Percentiles rank a stretch among this genome's conserved stretches.
phyloP scores from a whole-genome alignment of 1,140 invertebrate genomes.

The Drosophila virilis region DNA sequence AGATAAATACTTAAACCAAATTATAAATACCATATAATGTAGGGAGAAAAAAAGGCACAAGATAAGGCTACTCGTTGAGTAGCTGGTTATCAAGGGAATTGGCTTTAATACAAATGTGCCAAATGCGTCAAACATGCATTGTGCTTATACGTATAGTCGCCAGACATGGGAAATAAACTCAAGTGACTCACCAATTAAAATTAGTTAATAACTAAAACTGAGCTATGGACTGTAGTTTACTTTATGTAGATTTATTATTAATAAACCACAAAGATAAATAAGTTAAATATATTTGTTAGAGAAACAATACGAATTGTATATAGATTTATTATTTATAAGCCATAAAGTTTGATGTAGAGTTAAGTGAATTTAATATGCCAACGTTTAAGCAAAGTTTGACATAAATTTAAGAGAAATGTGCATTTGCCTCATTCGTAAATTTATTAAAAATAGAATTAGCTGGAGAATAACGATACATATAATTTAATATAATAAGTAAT shows the following conservation, averaged over 20 bases:
- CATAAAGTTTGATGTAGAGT: too few relatives aligned
- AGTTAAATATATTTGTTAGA: not conserved
- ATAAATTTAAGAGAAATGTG: too few relatives aligned
- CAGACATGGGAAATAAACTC: not conserved
- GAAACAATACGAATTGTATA: not conserved
- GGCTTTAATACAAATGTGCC: constrained; percentile 29
- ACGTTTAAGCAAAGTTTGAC: too few relatives aligned
- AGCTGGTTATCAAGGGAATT: constrained; percentile 19
- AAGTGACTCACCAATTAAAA: constrained; percentile 3
- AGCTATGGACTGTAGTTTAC: not conserved
- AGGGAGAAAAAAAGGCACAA: not conserved
- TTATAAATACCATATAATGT: constrained; percentile 8
- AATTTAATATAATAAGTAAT: too few relatives aligned
- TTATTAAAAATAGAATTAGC: not conserved
- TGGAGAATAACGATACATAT: not conserved
- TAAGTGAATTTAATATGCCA: too few relatives aligned
- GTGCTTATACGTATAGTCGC: too few relatives aligned
- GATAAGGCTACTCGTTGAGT: constrained; percentile 25
- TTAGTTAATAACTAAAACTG: not conserved
- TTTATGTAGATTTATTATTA: not conserved
- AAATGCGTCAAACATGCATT: constrained; percentile 10
- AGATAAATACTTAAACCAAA: constrained; percentile 3
- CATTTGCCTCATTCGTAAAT: too few relatives aligned
- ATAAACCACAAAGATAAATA: not conserved
- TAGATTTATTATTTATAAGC: too few relatives aligned